Conservation (phyloP, 35 echinoderm and acorn worm genomes). For the Apostichopus parvimensis region DNA sequence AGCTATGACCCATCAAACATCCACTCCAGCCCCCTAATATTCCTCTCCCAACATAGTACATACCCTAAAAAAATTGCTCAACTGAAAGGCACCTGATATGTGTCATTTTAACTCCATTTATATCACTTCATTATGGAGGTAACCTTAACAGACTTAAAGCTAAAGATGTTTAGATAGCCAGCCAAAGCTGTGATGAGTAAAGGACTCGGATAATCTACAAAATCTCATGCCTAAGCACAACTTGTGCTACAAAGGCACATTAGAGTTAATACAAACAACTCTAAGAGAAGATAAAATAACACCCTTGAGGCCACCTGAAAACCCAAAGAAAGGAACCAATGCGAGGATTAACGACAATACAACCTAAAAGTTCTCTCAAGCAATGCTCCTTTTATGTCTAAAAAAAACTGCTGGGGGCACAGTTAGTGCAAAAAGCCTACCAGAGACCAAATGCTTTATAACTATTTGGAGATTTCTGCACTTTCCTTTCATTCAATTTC, state of each 20-base stretch:
- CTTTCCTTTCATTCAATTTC: background rate
- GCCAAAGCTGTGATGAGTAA: background rate
- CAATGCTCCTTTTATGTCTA: slow-evolving; percentile 29
- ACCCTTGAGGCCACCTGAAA: slow-evolving; percentile 18
- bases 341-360: slow-evolving; percentile 30
- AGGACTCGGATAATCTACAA: background rate
- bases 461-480: slow-evolving; percentile 33
- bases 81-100: background rate
- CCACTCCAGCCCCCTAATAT: too few relatives aligned
- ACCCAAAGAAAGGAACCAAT: slow-evolving; percentile 4
- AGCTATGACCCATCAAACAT: too few relatives aligned
- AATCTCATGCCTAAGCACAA: background rate
- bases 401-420: slow-evolving; percentile 41
- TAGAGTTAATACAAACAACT: slow-evolving; percentile 18
- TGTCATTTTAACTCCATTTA: slow-evolving; percentile 4
- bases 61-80: too few relatives aligned
- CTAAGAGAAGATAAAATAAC: slow-evolving; percentile 24
- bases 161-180: background rate
- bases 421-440: background rate
- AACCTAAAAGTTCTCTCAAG: slow-evolving; percentile 39
- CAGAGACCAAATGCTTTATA: background rate
- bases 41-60: too few relatives aligned
- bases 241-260: slow-evolving; percentile 7
- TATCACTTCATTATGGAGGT: background rate
- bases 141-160: background rate